Percentiles rank a stretch among this genome's conserved stretches.
These are phyloP conservation scores for Prionailurus viverrinus DNA, from an alignment of 2,113 vertebrate genomes.

Conservation along the genomic window DNA sequence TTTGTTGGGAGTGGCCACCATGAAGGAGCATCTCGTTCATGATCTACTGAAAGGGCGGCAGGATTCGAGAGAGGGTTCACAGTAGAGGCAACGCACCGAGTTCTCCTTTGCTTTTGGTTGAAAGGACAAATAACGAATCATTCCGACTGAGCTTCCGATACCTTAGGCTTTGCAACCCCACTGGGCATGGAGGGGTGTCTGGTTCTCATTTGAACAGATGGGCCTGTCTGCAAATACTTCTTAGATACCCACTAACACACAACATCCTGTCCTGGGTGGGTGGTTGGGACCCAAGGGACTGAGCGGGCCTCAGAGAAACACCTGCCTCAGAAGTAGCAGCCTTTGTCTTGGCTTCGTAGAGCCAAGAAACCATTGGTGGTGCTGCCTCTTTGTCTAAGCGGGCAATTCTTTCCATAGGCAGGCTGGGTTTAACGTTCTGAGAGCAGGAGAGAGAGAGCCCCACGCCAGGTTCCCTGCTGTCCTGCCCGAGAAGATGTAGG, in stretches of 20 bases:
- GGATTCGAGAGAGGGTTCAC: neutral
- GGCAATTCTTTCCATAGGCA: neutral
- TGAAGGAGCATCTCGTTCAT: accelerated
- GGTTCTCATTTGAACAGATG: neutral
- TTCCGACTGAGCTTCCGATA: too few species aligned
- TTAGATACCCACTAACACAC: neutral
- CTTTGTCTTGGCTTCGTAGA: neutral
- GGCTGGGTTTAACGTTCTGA: neutral
- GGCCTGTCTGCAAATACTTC: constrained; percentile 27
- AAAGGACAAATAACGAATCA: neutral
- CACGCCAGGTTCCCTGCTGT: neutral
- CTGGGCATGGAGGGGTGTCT: neutral
- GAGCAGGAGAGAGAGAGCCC: neutral
- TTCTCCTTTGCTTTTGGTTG: neutral
- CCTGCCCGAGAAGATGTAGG: neutral
- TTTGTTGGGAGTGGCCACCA: accelerated
- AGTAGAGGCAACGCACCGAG: accelerated
- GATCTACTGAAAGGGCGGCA: neutral
- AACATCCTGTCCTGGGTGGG: constrained; percentile 30
- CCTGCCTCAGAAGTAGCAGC: neutral
- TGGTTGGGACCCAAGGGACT: neutral
- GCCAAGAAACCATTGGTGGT: neutral
- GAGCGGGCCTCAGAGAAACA: constrained; percentile 2
- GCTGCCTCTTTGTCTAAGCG: neutral
- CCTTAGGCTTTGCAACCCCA: neutral